Evolutionary conservation across 1,140 invertebrate species (phyloP).

Genomic region (Drosophila virilis): DNA sequence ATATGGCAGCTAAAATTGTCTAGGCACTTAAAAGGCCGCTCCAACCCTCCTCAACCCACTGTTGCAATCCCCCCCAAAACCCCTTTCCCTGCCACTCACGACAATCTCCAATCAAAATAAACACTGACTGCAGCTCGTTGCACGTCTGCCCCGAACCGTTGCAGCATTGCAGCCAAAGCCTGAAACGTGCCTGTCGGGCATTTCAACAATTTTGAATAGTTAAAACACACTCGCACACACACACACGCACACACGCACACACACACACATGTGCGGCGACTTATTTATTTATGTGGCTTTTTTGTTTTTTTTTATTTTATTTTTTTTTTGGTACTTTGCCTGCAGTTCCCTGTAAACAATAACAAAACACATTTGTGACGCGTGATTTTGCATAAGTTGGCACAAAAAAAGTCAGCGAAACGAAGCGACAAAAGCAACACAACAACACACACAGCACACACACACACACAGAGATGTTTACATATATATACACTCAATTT

Average conservation of each 20-base stretch:
- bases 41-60: not conserved
- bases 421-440: constrained; percentile 28
- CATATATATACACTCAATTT: not conserved
- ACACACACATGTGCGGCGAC: constrained; percentile 15
- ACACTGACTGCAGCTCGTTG: constrained; percentile 20
- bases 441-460: constrained; percentile 14
- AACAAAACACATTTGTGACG: constrained; percentile 83
- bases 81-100: too few relatives aligned
- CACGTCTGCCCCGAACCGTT: constrained; percentile 40
- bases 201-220: constrained; percentile 78
- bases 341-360: constrained; percentile 80
- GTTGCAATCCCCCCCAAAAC: too few relatives aligned
- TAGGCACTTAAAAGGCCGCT: constrained; percentile 24
- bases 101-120: constrained; percentile 5
- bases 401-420: constrained; percentile 40
- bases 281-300: constrained; percentile 67
- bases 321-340: constrained; percentile 30
- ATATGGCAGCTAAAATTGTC: constrained; percentile 52
- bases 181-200: constrained; percentile 74
- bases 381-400: constrained; percentile 83
- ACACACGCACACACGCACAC: constrained; percentile 17
- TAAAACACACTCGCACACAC: constrained; percentile 39
- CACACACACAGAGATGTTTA: constrained; percentile 5
- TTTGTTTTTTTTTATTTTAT: constrained; percentile 15
- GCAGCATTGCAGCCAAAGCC: constrained; percentile 46